Evolutionary conservation across 2,888 invertebrate species (phyloP).

Genomic region (Hydrotaea cyrtoneurina): DNA sequence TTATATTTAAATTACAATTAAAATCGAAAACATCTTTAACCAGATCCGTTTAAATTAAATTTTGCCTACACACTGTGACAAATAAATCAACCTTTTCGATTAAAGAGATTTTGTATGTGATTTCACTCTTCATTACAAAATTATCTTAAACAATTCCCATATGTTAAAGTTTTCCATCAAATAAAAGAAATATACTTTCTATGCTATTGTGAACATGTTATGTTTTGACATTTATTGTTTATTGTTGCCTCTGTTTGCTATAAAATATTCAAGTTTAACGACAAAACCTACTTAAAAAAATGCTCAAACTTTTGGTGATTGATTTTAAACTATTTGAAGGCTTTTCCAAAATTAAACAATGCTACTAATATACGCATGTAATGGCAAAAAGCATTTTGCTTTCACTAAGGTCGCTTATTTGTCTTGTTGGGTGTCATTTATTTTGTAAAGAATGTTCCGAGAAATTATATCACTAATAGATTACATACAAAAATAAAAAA

Average conservation of each 20-base stretch:
- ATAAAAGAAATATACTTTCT: neutral
- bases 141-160: too few species aligned
- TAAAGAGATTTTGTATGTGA: too few species aligned
- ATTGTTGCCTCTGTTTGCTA: neutral
- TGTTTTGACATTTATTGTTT: slow-evolving; percentile 42
- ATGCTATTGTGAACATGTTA: slow-evolving; percentile 4
- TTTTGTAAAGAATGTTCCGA: slow-evolving; percentile 49
- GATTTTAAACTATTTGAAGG: slow-evolving; percentile 52
- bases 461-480: slow-evolving; percentile 21
- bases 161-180: neutral
- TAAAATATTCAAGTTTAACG: slow-evolving; percentile 37
- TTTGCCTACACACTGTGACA: too few species aligned
- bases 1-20: too few species aligned
- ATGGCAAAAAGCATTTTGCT: slow-evolving; percentile 68
- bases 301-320: neutral
- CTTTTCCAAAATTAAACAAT: slow-evolving; percentile 12
- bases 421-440: slow-evolving; percentile 57
- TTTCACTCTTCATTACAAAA: too few species aligned
- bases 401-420: slow-evolving; percentile 71
- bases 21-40: too few species aligned
- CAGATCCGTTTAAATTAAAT: too few species aligned
- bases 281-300: slow-evolving; percentile 46
- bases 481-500: slow-evolving; percentile 19
- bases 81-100: too few species aligned
- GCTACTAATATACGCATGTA: neutral